Conservation (phyloP, 2,113 vertebrate species). For the Sinocyclocheilus maitianheensis region DNA sequence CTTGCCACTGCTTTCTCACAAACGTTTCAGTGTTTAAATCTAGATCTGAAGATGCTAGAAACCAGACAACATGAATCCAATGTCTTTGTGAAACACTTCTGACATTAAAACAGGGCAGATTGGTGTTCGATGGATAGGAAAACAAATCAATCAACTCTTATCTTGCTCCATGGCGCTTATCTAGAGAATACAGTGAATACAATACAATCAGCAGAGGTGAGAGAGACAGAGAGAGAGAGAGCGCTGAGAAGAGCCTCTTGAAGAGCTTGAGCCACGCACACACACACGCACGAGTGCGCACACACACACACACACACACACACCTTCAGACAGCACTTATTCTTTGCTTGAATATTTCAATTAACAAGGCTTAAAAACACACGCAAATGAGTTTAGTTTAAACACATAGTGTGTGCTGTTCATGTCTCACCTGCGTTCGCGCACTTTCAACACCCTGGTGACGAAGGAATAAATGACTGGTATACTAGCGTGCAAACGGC, state of each 20-base stretch:
- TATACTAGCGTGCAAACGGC: too few species aligned
- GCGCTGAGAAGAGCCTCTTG: background rate
- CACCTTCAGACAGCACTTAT: too few species aligned
- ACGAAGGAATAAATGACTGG: too few species aligned
- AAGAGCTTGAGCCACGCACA: background rate
- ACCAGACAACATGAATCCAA: background rate
- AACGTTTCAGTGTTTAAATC: background rate
- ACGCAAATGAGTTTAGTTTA: too few species aligned
- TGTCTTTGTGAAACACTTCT: background rate
- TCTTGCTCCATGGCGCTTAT: conserved; percentile 7
- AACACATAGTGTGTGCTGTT: too few species aligned
- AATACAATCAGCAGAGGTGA: conserved; percentile 26
- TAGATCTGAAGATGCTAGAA: background rate
- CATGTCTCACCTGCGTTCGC: too few species aligned
- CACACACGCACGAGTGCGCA: background rate
- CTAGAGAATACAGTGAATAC: conserved; percentile 31
- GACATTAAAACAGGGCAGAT: background rate
- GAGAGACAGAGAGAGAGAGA: background rate
- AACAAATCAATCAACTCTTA: conserved; percentile 45
- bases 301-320: background rate
- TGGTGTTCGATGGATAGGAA: conserved; percentile 13
- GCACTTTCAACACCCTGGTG: too few species aligned
- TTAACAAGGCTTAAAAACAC: too few species aligned
- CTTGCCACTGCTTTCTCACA: background rate
- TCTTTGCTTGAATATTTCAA: too few species aligned